Conservation (phyloP, 2,888 invertebrate species). For the Plagiodera versicolora region DNA sequence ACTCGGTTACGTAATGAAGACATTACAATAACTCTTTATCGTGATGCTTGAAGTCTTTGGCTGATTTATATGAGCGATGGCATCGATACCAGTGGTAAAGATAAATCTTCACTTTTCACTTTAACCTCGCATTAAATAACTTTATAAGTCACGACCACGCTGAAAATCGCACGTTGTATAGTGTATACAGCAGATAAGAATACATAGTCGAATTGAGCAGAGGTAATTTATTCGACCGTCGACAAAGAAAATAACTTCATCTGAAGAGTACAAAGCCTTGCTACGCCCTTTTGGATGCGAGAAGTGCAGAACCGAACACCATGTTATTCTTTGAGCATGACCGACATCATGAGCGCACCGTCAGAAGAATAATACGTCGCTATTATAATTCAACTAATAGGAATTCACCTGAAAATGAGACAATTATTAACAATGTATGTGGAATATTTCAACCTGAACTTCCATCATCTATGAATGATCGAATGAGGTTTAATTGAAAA, state of each 20-base stretch:
- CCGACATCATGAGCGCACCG: slow-evolving; percentile 19
- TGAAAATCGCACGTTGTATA: slow-evolving; percentile 28
- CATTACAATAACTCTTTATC: background rate
- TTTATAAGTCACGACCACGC: slow-evolving; percentile 19
- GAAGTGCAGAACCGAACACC: slow-evolving; percentile 25
- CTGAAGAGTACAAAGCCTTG: slow-evolving; percentile 16
- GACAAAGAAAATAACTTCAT: slow-evolving; percentile 33
- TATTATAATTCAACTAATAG: background rate
- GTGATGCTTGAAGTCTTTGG: background rate
- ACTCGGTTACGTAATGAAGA: too few species aligned
- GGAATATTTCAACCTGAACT: too few species aligned
- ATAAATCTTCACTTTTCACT: slow-evolving; percentile 12
- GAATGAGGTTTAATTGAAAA: too few species aligned
- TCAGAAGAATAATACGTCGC: background rate
- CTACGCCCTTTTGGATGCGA: slow-evolving; percentile 25
- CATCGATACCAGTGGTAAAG: slow-evolving; percentile 1
- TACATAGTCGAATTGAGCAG: slow-evolving; percentile 27
- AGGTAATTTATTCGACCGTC: slow-evolving; percentile 24
- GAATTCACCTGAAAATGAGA: too few species aligned
- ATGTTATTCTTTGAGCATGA: slow-evolving; percentile 7
- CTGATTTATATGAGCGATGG: background rate
- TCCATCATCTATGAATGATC: too few species aligned
- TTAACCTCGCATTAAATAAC: background rate
- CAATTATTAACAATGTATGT: too few species aligned
- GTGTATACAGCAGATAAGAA: slow-evolving; percentile 23